A percentile compares a stretch with the other conserved stretches of the same genome.
These are phyloP conservation scores for Serripes groenlandicus DNA, from an alignment of 2,888 invertebrate genomes.

Conservation along the genomic window DNA sequence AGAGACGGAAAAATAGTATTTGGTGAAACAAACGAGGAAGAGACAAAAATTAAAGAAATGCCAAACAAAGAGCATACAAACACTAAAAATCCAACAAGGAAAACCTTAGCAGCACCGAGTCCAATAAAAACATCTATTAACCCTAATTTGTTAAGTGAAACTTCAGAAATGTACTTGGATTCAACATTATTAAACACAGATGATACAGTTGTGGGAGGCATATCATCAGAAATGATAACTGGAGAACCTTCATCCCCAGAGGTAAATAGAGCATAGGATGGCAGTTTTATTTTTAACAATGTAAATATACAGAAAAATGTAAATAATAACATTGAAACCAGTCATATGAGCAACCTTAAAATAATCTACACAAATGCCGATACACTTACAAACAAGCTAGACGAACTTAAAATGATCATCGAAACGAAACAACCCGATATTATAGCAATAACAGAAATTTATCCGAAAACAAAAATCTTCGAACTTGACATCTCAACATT, in stretches of 20 bases:
- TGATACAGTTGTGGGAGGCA: not conserved
- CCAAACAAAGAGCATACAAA: not conserved
- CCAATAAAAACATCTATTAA: not conserved
- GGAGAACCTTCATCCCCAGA: not conserved
- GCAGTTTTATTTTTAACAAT: too few relatives aligned
- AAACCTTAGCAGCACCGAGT: not conserved
- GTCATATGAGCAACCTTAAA: not conserved
- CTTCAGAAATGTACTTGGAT: not conserved
- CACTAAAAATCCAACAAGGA: not conserved
- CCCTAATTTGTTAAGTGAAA: not conserved
- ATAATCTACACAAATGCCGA: not conserved
- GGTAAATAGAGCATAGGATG: not conserved
- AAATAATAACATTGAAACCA: not conserved
- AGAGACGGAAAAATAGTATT: not conserved
- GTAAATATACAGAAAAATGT: too few relatives aligned
- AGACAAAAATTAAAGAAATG: not conserved
- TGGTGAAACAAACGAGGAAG: not conserved
- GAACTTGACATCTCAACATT: not conserved
- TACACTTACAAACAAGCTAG: not conserved
- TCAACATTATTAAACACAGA: not conserved
- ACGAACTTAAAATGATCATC: not conserved
- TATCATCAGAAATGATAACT: not conserved
- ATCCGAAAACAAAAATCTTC: not conserved
- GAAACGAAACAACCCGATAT: not conserved
- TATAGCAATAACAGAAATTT: not conserved